Base-by-base conservation (phyloP, 1,140 invertebrate species). In the Stegodyphus dumicola region DNA sequence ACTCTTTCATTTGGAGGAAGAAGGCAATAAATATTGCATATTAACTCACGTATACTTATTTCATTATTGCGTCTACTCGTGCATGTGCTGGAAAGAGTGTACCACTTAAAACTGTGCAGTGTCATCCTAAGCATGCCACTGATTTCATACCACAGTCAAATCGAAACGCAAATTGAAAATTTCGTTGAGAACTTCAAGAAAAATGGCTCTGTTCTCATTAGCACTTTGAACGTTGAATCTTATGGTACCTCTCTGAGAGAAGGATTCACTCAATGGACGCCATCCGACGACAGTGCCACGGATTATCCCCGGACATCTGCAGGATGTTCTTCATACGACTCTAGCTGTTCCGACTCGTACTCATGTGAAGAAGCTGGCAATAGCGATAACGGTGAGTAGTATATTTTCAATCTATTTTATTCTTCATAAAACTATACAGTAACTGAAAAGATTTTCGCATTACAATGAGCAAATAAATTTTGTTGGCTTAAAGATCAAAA, bases 161-260 rank as follows among this genome's bases (percentile, higher is more conserved):
- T 95, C 89, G 94, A 95, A 91, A 94, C 93, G 87, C 94, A 95
- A 91, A 95, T 95, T 90, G 94, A 95, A 92, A 94, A 93, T 91
- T 95, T 95, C 90, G 91, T 95, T 89, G 94, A 95, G 91, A 94
- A 95, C 89, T 95, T 95, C 89, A 66, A 85, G 60, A 81, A 87
- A 78, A 78, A 85, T 73, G 70, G 87, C 33, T 88, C 78, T 1
- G 86, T 87, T 18, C 73, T 86, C 2, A 88, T 87, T 66, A 88
- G 78, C 9, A 87, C 74, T 6, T 51, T 87, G 15, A 85, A 85
- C 13, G 75, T 69, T 4, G 86, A 85, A 13, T 48, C 75, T 5
- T 78, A 76, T 49, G 64, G 80, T 7, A 53, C 64, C 18, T 48
- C 60, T 15, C 7, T 73, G n/a, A 49, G 56, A 52, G 74, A 76